phyloP scores from a whole-genome alignment of 2,797 vertebrate species.

The Erethizon dorsatum region DNA sequence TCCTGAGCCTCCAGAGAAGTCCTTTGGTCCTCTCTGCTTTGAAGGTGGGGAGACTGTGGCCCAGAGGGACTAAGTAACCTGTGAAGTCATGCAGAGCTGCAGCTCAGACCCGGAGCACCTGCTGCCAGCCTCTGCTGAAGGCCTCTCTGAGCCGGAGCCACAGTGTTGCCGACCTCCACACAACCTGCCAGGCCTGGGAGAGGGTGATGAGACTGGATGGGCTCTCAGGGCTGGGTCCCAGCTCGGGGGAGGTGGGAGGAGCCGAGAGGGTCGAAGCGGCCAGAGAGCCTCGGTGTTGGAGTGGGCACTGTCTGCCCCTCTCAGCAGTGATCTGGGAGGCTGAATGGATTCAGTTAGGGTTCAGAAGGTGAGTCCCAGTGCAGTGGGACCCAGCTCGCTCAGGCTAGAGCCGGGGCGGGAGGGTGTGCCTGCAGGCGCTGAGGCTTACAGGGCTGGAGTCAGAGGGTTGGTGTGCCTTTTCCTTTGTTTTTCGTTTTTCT shows the following conservation, averaged over 20 bases:
- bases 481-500: not conserved
- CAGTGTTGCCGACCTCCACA: rapidly evolving
- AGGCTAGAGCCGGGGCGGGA: not conserved
- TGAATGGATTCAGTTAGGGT: not conserved
- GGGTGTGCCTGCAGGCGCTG: not conserved
- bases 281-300: not conserved
- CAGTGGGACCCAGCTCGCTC: not conserved
- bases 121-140: too few relatives aligned
- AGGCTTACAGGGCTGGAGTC: not conserved
- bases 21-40: not conserved
- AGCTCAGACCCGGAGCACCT: not conserved
- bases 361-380: not conserved
- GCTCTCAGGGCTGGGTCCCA: not conserved
- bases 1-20: not conserved
- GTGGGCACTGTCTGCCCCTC: not conserved
- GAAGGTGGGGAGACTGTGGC: not conserved
- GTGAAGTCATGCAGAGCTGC: not conserved
- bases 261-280: not conserved
- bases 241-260: not conserved
- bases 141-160: not conserved
- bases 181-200: not conserved
- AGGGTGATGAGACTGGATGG: not conserved
- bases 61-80: not conserved
- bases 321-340: not conserved
- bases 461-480: not conserved